Percentiles rank a stretch among this genome's conserved stretches.
phyloP scores from a whole-genome alignment of 2,797 vertebrate genomes.

The Pseudomugil tenellus region DNA sequence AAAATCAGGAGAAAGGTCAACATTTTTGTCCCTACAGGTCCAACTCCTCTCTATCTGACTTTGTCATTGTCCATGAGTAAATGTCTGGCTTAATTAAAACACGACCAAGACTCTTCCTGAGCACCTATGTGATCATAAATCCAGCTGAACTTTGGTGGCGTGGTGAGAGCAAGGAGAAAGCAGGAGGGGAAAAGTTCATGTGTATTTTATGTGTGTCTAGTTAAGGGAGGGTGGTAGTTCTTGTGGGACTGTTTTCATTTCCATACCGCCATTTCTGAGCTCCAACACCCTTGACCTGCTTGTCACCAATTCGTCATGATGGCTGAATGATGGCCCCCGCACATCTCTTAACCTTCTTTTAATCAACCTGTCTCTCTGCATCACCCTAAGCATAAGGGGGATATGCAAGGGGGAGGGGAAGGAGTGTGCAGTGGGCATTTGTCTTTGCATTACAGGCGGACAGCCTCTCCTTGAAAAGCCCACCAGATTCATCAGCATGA shows the following conservation, averaged over 20 bases:
- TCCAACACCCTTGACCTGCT: slow-evolving; percentile 72
- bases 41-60: slow-evolving; percentile 53
- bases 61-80: slow-evolving; percentile 44
- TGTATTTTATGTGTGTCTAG: not conserved
- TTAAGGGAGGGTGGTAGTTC: slow-evolving; percentile 24
- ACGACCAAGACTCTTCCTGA: slow-evolving; percentile 30
- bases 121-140: slow-evolving; percentile 70
- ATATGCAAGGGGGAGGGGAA: slow-evolving; percentile 33
- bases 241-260: slow-evolving; percentile 46
- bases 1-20: slow-evolving; percentile 58
- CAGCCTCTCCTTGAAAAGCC: slow-evolving; percentile 81
- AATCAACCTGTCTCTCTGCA: slow-evolving; percentile 84
- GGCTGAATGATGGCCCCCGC: slow-evolving; percentile 74
- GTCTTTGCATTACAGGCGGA: slow-evolving; percentile 78
- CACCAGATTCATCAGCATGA: slow-evolving; percentile 83
- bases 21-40: slow-evolving; percentile 38
- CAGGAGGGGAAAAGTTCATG: slow-evolving; percentile 14
- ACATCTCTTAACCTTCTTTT: slow-evolving; percentile 82
- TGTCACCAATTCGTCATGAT: slow-evolving; percentile 72
- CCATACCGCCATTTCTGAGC: slow-evolving; percentile 36
- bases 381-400: slow-evolving; percentile 77
- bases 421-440: slow-evolving; percentile 64
- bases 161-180: slow-evolving; percentile 20
- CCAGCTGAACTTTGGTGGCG: slow-evolving; percentile 37
- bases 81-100: slow-evolving; percentile 70